These are phyloP conservation scores for Netta rufina DNA, from an alignment of 2,797 vertebrate species.

Conservation along the genomic window DNA sequence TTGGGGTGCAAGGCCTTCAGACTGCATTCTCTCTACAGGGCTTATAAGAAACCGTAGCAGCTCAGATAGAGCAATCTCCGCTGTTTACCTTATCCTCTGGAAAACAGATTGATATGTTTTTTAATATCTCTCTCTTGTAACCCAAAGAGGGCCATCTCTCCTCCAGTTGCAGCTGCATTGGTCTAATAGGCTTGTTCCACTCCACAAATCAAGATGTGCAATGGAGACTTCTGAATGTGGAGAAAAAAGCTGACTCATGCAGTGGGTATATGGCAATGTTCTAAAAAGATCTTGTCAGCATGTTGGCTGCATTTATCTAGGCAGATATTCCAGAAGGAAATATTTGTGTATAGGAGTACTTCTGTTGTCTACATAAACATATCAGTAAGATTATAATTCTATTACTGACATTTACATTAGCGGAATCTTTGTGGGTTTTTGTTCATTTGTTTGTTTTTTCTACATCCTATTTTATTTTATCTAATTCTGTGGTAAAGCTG, in stretches of 20 bases:
- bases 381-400: neutral
- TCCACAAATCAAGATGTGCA: neutral
- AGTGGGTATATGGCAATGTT: neutral
- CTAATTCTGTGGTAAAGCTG: neutral
- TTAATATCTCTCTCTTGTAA: neutral
- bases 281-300: neutral
- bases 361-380: neutral
- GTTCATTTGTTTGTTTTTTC: neutral
- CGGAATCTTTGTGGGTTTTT: neutral
- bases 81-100: neutral
- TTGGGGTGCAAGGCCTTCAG: neutral
- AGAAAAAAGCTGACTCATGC: neutral
- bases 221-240: neutral
- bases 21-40: neutral
- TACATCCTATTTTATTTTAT: neutral
- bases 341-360: neutral
- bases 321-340: neutral
- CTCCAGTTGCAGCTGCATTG: neutral
- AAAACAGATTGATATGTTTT: neutral
- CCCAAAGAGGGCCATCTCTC: neutral
- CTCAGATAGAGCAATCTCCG: neutral
- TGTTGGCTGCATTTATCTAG: neutral
- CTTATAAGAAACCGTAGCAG: neutral
- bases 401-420: neutral
- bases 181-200: neutral